Base-by-base conservation (phyloP, 2,113 vertebrate genomes). In the Megatriorchis doriae region DNA sequence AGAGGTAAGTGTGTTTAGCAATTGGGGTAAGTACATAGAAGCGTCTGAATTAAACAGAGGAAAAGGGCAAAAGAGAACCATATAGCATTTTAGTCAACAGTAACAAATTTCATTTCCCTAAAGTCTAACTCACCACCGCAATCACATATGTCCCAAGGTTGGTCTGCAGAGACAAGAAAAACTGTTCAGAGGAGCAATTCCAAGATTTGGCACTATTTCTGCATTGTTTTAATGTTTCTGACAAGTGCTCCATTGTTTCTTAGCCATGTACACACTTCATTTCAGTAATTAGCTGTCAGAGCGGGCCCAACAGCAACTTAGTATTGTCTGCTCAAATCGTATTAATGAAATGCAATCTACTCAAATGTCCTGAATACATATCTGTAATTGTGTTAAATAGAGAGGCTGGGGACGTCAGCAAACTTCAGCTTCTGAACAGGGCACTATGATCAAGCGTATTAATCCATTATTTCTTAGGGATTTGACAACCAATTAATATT, bases 261-360 rank as follows among this genome's bases (percentile, higher is more conserved):
- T 98, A 99, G 98, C 96, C 98, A 97, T 98, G 98, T 98, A 99
- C 98, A 98, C 98, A 97, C 98, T 98, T 99, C 98, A 99, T 98
- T 99, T 98, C 98, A 98, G 99, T 99, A 99, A 99, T 99, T 99
- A 99, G 99, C 99, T 99, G 99, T 99, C 99, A 99, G 98, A 98
- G 97, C 97, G 83, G 97, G 98, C 98, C 98, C 98, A 98, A 99
- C 98, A 99, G 99, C 99, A 99, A 99, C 98, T 99, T 99, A 98
- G 98, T 95, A 98, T 98, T 99, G 99, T 99, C 99, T 98, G 98
- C 98, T 99, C 98, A 98, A 99, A 99, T 99, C 98, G 98, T 98
- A 99, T 99, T 99, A 99, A 99, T 99, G 99, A 99, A 99, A 99
- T 98, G 98, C 99, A 99, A 99, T 98, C 98, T 98, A 97, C 99